A percentile compares a stretch with the other conserved stretches of the same genome.
Evolutionary conservation across 2,888 invertebrate genomes (phyloP).

Genomic region (Andrena marginata): DNA sequence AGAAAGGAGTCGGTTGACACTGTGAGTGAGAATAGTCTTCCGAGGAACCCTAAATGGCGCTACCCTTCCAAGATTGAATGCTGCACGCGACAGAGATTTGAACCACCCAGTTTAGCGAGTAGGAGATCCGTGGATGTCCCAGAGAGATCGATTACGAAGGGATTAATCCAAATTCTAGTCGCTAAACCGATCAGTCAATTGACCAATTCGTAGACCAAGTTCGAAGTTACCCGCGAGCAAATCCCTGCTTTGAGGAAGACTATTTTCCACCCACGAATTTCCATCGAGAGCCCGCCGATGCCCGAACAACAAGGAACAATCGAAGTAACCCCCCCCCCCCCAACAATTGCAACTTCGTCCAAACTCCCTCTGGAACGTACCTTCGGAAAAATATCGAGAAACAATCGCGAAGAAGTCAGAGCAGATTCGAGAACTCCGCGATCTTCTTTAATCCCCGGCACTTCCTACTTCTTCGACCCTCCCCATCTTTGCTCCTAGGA

Average conservation of each 20-base stretch:
- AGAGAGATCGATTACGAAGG: neutral
- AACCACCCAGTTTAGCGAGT: neutral
- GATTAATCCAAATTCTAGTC: neutral
- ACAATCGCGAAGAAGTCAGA: conserved; percentile 5
- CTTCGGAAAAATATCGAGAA: conserved; percentile 6
- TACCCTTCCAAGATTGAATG: neutral
- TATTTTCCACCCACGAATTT: neutral
- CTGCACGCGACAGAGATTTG: too few species aligned
- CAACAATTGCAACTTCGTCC: neutral
- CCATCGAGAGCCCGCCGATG: neutral
- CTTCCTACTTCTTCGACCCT: neutral
- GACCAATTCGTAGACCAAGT: neutral
- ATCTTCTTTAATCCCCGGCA: conserved; percentile 14
- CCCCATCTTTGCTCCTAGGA: neutral
- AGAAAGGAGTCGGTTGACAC: too few species aligned
- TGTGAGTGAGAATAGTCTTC: too few species aligned
- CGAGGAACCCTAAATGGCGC: too few species aligned
- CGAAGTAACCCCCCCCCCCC: neutral
- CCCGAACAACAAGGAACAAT: conserved; percentile 14
- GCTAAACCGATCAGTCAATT: neutral
- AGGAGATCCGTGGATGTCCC: neutral
- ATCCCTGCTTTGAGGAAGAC: too few species aligned
- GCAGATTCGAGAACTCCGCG: neutral
- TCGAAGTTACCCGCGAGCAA: neutral
- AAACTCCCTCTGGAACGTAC: conserved; percentile 13